A percentile compares a stretch with the other conserved stretches of the same genome.
Conservation (phyloP, 2,113 vertebrate genomes). For the Prinia subflava region DNA sequence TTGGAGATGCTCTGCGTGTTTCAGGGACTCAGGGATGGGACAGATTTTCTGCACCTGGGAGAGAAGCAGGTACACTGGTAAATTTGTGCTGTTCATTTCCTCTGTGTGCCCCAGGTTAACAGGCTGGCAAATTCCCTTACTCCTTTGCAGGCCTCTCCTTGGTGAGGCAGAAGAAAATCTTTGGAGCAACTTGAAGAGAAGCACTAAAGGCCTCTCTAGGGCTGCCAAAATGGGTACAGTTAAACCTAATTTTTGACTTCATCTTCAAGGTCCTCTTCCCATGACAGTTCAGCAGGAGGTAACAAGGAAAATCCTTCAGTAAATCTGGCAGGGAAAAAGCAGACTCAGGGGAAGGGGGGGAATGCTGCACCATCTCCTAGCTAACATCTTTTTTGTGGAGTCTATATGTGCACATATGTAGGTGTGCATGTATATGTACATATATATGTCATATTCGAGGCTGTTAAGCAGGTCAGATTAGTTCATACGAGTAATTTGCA, state of each 20-base stretch:
- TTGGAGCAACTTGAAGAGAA: background rate
- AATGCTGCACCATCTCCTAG: background rate
- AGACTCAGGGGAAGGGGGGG: background rate
- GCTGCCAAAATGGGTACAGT: background rate
- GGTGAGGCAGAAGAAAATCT: background rate
- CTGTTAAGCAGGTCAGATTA: background rate
- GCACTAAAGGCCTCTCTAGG: background rate
- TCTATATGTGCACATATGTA: background rate
- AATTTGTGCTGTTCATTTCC: background rate
- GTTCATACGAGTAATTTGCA: background rate
- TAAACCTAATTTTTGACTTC: background rate
- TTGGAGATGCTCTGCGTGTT: background rate
- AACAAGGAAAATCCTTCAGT: background rate
- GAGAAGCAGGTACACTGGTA: background rate
- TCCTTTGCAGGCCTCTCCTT: background rate
- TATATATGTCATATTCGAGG: background rate
- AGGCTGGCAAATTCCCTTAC: background rate
- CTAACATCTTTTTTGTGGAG: background rate
- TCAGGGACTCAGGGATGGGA: background rate
- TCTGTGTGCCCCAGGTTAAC: background rate
- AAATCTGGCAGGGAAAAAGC: background rate
- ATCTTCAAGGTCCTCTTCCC: background rate
- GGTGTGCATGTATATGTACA: background rate
- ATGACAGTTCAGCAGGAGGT: background rate
- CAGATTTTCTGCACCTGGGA: background rate